Conservation (phyloP, 2,888 invertebrate genomes). For the Hemaris fuciformis region DNA sequence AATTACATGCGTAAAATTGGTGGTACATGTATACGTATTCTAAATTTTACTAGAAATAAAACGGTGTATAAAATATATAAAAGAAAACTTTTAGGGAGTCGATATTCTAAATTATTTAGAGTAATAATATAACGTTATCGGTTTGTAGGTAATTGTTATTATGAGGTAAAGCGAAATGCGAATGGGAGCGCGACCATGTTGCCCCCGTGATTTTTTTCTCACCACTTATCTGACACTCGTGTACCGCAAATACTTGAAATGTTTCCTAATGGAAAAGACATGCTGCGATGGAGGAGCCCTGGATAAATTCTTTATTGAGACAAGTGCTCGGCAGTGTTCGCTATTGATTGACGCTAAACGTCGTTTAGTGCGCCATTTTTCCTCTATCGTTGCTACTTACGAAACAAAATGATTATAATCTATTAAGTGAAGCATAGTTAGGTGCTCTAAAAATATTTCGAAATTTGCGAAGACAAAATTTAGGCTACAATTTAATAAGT, state of each 20-base stretch:
- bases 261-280: conserved; percentile 80
- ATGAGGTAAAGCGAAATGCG: background rate
- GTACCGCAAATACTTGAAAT: conserved; percentile 75
- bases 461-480: no score
- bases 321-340: conserved; percentile 63
- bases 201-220: conserved; percentile 63
- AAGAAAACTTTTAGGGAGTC: no score
- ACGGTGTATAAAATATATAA: no score
- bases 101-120: no score
- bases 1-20: no score
- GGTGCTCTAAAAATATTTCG: no score
- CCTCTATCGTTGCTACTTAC: conserved; percentile 15
- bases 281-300: conserved; percentile 67
- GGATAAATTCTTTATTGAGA: conserved; percentile 79
- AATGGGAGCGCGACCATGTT: conserved; percentile 1
- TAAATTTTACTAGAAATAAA: no score
- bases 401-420: background rate
- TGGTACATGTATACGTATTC: no score
- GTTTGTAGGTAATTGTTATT: background rate
- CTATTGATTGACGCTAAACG: conserved; percentile 52
- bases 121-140: no score
- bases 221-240: conserved; percentile 69
- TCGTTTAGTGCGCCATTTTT: conserved; percentile 1
- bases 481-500: no score
- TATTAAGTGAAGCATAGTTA: no score